Percentiles rank a stretch among this genome's conserved stretches.
Conservation (phyloP, 2,888 invertebrate species). For the Eumerus sabulonum region DNA sequence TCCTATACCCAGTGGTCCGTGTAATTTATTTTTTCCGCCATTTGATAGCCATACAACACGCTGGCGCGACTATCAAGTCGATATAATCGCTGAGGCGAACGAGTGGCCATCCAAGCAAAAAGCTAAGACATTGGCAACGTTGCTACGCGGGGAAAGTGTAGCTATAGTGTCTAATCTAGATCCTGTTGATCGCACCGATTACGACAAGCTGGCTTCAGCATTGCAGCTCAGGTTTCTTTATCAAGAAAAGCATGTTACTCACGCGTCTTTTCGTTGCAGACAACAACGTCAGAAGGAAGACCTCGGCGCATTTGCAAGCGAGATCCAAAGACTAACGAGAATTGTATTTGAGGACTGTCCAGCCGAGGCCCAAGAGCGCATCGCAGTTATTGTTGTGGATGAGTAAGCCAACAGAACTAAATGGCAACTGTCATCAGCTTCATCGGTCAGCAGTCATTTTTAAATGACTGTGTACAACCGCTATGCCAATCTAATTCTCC, state of each 20-base stretch:
- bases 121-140: not conserved
- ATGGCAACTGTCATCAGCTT: too few relatives aligned
- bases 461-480: too few relatives aligned
- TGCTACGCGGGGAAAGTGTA: slow-evolving; percentile 16
- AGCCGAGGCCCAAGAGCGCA: slow-evolving; percentile 14
- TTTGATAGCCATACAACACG: slow-evolving; percentile 22
- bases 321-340: not conserved
- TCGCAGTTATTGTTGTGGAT: slow-evolving; percentile 14
- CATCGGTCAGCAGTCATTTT: too few relatives aligned
- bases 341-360: slow-evolving; percentile 16
- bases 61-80: slow-evolving; percentile 12
- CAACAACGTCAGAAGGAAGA: slow-evolving; percentile 19
- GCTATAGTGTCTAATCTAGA: slow-evolving; percentile 4
- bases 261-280: slow-evolving; percentile 34
- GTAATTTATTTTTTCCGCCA: slow-evolving; percentile 17
- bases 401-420: too few relatives aligned
- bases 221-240: slow-evolving; percentile 2
- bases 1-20: slow-evolving; percentile 3
- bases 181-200: not conserved
- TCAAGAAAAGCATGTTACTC: slow-evolving; percentile 28
- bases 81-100: slow-evolving; percentile 16
- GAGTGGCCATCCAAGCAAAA: slow-evolving; percentile 8
- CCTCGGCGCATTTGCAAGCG: slow-evolving; percentile 19
- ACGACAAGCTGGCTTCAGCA: not conserved
- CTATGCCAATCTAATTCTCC: too few relatives aligned